phyloP scores from a whole-genome alignment of 1,140 invertebrate genomes.

The Aphaenogaster ashmeadi region DNA sequence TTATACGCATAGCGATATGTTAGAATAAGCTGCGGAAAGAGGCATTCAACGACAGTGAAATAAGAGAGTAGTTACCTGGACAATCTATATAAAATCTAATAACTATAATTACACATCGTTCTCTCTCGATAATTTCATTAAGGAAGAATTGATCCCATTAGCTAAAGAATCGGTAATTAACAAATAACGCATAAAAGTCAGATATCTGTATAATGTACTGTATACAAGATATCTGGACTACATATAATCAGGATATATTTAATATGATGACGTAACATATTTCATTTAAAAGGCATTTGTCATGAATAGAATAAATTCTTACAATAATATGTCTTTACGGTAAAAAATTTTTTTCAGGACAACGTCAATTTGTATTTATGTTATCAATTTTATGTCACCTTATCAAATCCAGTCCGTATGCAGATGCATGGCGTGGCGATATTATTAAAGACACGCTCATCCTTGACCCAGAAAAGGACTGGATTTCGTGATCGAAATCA shows the following conservation, averaged over 20 bases:
- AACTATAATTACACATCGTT: slow-evolving; percentile 1
- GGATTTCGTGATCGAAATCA: slow-evolving; percentile 65
- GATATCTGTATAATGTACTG: no score
- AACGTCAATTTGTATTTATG: not conserved
- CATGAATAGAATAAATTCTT: not conserved
- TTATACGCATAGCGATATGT: not conserved
- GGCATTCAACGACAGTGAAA: not conserved
- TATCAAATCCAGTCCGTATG: not conserved
- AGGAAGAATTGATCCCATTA: not conserved
- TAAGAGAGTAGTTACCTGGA: not conserved
- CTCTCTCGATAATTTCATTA: not conserved
- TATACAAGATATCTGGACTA: no score
- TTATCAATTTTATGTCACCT: not conserved
- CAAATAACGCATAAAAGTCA: not conserved
- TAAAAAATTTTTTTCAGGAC: not conserved
- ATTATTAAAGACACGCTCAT: slow-evolving; percentile 41
- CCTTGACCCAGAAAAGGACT: slow-evolving; percentile 65
- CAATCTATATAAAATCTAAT: not conserved
- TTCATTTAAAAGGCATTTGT: not conserved
- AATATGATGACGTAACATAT: not conserved
- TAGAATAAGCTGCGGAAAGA: not conserved
- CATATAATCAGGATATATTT: no score
- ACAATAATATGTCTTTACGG: not conserved
- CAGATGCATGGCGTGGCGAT: not conserved
- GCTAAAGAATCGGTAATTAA: not conserved